Percentiles rank a stretch among this genome's conserved stretches.
phyloP scores from a whole-genome alignment of 2,888 invertebrate species.

The Apamea monoglypha region DNA sequence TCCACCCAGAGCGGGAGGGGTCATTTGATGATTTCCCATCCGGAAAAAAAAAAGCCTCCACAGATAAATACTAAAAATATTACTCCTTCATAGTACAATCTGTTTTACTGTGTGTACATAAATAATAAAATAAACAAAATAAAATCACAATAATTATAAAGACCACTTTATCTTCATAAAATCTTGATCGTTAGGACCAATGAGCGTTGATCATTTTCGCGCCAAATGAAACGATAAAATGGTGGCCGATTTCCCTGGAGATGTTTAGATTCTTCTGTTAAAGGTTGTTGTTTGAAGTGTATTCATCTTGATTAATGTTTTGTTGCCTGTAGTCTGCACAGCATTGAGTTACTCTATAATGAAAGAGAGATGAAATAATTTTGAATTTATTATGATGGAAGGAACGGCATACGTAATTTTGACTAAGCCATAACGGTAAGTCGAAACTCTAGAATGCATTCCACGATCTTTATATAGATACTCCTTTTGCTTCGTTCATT shows the following conservation, averaged over 20 bases:
- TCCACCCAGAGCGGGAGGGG: too few species aligned
- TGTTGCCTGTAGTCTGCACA: neutral
- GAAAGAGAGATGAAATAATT: constrained; percentile 5
- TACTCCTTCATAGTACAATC: too few species aligned
- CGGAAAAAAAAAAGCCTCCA: too few species aligned
- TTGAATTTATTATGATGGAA: neutral
- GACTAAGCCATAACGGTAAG: neutral
- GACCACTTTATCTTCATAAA: neutral
- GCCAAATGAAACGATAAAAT: constrained; percentile 40
- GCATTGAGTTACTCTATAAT: constrained; percentile 10
- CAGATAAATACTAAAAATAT: too few species aligned
- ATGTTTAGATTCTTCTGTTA: constrained; percentile 38
- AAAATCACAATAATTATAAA: neutral
- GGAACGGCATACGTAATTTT: neutral
- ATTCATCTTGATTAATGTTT: constrained; percentile 41
- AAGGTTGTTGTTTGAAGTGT: constrained; percentile 30
- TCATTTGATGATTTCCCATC: too few species aligned
- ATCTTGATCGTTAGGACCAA: constrained; percentile 19
- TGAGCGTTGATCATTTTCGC: constrained; percentile 45
- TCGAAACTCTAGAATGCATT: neutral
- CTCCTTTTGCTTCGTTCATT: neutral
- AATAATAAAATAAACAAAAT: neutral
- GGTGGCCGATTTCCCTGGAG: constrained; percentile 37
- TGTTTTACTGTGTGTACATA: too few species aligned
- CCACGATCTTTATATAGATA: neutral